Evolutionary conservation across 2,113 vertebrate genomes (phyloP), one percentile per base, ranked within the genome.

Genomic region (Circaetus gallicus): DNA sequence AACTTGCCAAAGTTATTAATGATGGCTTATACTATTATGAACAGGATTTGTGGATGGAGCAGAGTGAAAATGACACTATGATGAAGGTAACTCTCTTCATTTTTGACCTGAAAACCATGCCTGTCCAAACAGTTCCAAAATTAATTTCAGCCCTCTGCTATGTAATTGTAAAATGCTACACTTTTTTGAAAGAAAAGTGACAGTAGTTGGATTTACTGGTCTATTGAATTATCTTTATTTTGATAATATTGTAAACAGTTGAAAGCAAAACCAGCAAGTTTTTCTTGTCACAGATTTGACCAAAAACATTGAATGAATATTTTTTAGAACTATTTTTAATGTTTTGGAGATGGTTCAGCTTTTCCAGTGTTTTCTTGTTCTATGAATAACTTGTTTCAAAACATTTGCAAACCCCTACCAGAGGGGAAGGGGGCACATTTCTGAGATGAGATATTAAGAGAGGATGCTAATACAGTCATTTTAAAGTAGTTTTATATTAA

Each of bases 11-110:
- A 95, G 98, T 98, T 76, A 98, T 98, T 83, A 98, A 98, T 11
- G 98, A 98, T 93, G 98, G 98, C 43, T 95, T 98, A 25, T 98
- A 98, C 90, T 98, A 97, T 79, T 98, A 98, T 1, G 98, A 98
- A 50, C 97, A 98, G 91, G 98, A 98, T 87, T 89, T 98, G 22
- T 98, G 98, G 98, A 97, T 82, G 90, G 97, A 96, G 78, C 96
- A 97, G 77, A 83, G 77, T 90, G 98, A 98, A 82, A 95, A 94
- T 45, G 95, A 96, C 83, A 81, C 95, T 82, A 26, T 67, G 42
- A 59, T 97, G 87, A 98, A 98, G 98, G 98, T 98, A 98, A 98
- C 50, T 65, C 5, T 92, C 80, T 90, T 56, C 3, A 40, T 50
- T 67, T 92, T 78, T 43, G 11, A 62, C 67, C 24, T 73, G 50